phyloP scores from a whole-genome alignment of 2,113 vertebrate species.

The Paedocypris sp. region DNA sequence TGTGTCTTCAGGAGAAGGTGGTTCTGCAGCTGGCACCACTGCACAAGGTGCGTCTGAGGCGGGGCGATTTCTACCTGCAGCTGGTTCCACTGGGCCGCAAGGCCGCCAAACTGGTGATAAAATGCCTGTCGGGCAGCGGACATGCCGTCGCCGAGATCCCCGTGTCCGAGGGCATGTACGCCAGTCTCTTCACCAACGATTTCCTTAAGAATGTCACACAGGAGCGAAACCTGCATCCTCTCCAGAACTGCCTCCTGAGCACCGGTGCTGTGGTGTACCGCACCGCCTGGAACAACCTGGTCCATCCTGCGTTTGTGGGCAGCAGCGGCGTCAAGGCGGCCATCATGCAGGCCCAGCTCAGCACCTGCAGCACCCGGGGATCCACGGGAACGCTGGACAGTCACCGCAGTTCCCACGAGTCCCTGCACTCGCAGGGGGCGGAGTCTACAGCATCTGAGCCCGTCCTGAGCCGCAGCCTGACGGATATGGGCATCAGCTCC shows the following conservation, averaged over 20 bases:
- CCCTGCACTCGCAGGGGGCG: slow-evolving; percentile 56
- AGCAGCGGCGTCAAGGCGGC: slow-evolving; percentile 58
- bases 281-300: slow-evolving; percentile 68
- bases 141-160: slow-evolving; percentile 62
- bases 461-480: slow-evolving; percentile 31
- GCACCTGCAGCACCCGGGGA: slow-evolving; percentile 48
- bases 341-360: slow-evolving; percentile 56
- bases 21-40: slow-evolving; percentile 66
- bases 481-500: slow-evolving; percentile 17
- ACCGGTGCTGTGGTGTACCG: slow-evolving; percentile 60
- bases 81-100: slow-evolving; percentile 62
- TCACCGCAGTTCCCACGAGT: slow-evolving; percentile 57
- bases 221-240: slow-evolving; percentile 54
- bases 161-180: slow-evolving; percentile 67
- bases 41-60: slow-evolving; percentile 64
- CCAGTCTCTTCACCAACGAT: slow-evolving; percentile 65
- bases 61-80: slow-evolving; percentile 74
- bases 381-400: slow-evolving; percentile 64
- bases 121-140: slow-evolving; percentile 66
- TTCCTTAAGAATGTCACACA: slow-evolving; percentile 67
- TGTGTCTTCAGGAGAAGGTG: slow-evolving; percentile 70
- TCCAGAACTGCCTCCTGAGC: slow-evolving; percentile 70
- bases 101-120: slow-evolving; percentile 66
- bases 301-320: slow-evolving; percentile 61
- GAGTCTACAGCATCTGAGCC: slow-evolving; percentile 57